Conservation (phyloP, 2,113 vertebrate species). For the Salminus brasiliensis region DNA sequence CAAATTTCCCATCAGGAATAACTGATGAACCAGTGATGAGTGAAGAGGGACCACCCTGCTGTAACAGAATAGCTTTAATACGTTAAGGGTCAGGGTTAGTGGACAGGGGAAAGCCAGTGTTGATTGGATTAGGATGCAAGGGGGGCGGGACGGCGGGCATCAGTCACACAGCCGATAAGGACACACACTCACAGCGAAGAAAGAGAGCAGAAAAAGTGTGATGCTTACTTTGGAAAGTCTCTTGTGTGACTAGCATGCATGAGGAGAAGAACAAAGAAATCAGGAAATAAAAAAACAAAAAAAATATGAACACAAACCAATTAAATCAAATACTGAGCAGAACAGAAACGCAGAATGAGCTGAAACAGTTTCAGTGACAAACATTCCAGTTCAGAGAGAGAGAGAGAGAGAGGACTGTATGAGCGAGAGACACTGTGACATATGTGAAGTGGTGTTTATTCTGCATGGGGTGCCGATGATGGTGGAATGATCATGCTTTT, state of each 20-base stretch:
- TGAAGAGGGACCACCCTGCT: not conserved
- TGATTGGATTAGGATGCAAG: not conserved
- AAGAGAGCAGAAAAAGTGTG: conserved; percentile 66
- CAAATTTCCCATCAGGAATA: no score
- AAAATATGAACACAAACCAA: conserved; percentile 12
- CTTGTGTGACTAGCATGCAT: conserved; percentile 87
- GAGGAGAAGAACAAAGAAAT: conserved; percentile 76
- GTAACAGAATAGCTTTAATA: not conserved
- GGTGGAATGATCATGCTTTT: not conserved
- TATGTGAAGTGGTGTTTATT: not conserved
- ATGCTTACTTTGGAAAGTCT: conserved; percentile 91
- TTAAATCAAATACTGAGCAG: conserved; percentile 24
- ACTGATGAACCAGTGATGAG: no score
- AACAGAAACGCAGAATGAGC: conserved; percentile 45
- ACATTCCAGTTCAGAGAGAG: not conserved
- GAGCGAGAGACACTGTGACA: not conserved
- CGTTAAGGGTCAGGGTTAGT: not conserved
- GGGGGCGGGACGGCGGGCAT: conserved; percentile 6
- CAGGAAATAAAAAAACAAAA: conserved; percentile 59
- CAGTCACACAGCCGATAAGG: not conserved
- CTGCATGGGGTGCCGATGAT: conserved; percentile 11
- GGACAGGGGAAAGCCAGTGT: not conserved
- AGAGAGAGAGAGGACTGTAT: no score
- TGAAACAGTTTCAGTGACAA: conserved; percentile 10
- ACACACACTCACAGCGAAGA: not conserved